phyloP scores from a whole-genome alignment of 2,888 invertebrate genomes.

The Andrena haemorrhoa region DNA sequence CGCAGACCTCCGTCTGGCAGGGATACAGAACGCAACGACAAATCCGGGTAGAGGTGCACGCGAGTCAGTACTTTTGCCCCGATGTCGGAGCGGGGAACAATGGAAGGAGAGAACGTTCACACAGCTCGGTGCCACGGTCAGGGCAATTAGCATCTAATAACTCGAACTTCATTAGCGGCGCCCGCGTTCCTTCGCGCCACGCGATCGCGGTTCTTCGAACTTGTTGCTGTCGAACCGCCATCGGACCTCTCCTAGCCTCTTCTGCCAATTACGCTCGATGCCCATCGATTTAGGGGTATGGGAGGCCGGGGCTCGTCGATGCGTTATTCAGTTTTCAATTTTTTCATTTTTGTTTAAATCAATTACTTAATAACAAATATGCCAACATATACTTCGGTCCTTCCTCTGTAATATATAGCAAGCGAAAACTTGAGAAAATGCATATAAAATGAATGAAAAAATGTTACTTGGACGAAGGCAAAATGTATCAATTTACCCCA shows the following conservation, averaged over 20 bases:
- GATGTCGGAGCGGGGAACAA: constrained; percentile 32
- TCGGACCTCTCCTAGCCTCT: no score
- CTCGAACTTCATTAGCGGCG: constrained; percentile 63
- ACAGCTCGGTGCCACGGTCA: constrained; percentile 45
- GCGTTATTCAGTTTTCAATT: no score
- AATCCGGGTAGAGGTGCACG: neutral
- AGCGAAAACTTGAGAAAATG: no score
- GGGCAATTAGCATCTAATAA: constrained; percentile 71
- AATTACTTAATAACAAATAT: no score
- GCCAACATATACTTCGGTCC: no score
- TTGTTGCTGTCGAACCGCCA: constrained; percentile 19
- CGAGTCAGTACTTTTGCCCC: constrained; percentile 41
- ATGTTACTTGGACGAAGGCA: no score
- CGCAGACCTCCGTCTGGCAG: no score
- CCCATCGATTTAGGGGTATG: neutral
- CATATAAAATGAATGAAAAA: no score
- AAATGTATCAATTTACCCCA: no score
- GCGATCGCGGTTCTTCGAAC: constrained; percentile 26
- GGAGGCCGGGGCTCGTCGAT: no score
- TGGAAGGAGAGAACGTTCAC: constrained; percentile 63
- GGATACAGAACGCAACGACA: neutral
- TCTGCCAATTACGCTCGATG: neutral
- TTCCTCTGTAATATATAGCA: no score
- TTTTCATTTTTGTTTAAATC: no score
- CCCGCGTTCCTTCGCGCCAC: constrained; percentile 20